phyloP scores from a whole-genome alignment of 2,113 vertebrate genomes.

The Cyphomyrus plagiostoma region DNA sequence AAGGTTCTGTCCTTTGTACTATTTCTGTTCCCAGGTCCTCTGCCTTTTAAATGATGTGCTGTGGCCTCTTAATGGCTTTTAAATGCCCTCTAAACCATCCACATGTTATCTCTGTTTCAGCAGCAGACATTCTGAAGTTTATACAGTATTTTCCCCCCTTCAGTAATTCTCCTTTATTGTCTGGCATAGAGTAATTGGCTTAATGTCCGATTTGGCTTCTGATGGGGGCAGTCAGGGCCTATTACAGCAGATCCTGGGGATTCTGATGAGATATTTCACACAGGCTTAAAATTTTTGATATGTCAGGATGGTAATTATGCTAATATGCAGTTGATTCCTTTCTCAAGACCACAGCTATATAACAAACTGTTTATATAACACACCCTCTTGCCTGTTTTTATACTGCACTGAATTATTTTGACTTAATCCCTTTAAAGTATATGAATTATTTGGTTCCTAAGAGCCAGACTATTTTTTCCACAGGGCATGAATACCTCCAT shows the following conservation, averaged over 20 bases:
- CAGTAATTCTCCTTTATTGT: neutral
- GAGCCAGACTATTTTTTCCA: constrained; percentile 6
- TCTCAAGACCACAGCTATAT: neutral
- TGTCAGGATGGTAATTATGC: neutral
- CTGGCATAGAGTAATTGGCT: neutral
- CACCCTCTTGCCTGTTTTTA: neutral
- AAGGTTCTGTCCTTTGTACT: neutral
- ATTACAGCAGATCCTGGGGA: neutral
- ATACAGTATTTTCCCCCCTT: neutral
- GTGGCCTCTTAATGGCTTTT: neutral
- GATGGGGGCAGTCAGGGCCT: neutral
- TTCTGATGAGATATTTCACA: neutral
- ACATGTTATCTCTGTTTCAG: neutral
- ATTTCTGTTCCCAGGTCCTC: neutral
- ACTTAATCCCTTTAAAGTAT: neutral
- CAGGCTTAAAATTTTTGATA: neutral
- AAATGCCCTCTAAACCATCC: neutral
- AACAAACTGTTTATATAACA: neutral
- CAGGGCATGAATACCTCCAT: neutral
- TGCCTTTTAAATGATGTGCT: neutral
- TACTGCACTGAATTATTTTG: neutral
- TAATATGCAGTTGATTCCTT: neutral
- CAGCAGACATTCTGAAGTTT: neutral
- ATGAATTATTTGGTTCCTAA: constrained; percentile 1
- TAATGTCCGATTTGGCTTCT: neutral